Conservation (phyloP, 2,113 vertebrate species). For the Oncorhynchus masou region DNA sequence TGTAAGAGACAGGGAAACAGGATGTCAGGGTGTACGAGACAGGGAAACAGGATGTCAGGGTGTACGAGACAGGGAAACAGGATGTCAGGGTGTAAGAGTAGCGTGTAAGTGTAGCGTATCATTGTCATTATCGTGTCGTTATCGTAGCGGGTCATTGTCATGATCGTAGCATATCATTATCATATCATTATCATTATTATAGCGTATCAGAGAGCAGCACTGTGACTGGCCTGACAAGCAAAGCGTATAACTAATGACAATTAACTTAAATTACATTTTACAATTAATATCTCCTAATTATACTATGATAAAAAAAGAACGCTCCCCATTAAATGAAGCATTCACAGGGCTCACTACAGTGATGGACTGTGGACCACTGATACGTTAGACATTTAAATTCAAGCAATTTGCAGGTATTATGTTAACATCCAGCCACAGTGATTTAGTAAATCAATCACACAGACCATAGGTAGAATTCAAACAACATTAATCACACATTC, state of each 20-base stretch:
- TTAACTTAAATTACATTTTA: slow-evolving; percentile 62
- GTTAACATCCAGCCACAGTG: slow-evolving; percentile 62
- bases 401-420: slow-evolving; percentile 66
- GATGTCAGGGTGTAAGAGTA: neutral
- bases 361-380: slow-evolving; percentile 67
- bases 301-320: slow-evolving; percentile 64
- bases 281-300: slow-evolving; percentile 71
- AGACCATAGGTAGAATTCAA: slow-evolving; percentile 16
- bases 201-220: neutral
- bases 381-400: slow-evolving; percentile 71
- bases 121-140: too few relatives aligned
- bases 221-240: slow-evolving; percentile 36
- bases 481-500: slow-evolving; percentile 57
- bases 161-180: too few relatives aligned
- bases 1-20: slow-evolving; percentile 4
- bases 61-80: slow-evolving; percentile 3
- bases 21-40: neutral
- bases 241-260: slow-evolving; percentile 42
- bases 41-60: neutral
- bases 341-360: slow-evolving; percentile 44
- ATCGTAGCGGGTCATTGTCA: too few relatives aligned
- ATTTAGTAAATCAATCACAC: slow-evolving; percentile 67
- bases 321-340: slow-evolving; percentile 57
- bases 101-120: too few relatives aligned
- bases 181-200: too few relatives aligned